A percentile compares a stretch with the other conserved stretches of the same genome.
Conservation (phyloP, 2,113 vertebrate genomes). For the Australoheros scitulus region DNA sequence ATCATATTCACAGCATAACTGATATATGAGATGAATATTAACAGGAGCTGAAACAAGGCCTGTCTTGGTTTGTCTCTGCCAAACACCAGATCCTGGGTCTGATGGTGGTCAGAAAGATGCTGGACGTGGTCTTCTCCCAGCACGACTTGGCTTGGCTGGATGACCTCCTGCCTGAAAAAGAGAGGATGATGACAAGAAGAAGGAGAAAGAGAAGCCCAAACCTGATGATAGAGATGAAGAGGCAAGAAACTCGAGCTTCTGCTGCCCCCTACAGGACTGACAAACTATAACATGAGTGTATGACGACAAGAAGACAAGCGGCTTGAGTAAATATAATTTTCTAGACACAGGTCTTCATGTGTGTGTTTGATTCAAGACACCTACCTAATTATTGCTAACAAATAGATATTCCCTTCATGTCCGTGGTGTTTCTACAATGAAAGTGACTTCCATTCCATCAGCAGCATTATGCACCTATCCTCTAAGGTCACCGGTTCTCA, state of each 20-base stretch:
- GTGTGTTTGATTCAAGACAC: too few relatives aligned
- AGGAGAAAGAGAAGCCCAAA: slow-evolving; percentile 67
- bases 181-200: slow-evolving; percentile 84
- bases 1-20: neutral
- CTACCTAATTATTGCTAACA: too few relatives aligned
- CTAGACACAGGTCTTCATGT: too few relatives aligned
- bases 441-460: too few relatives aligned
- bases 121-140: slow-evolving; percentile 94
- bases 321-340: too few relatives aligned
- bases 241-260: slow-evolving; percentile 67
- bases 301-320: neutral
- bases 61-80: neutral
- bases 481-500: too few relatives aligned
- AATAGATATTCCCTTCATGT: too few relatives aligned
- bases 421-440: too few relatives aligned
- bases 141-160: slow-evolving; percentile 96
- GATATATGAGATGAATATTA: neutral
- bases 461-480: too few relatives aligned
- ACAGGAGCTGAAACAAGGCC: neutral
- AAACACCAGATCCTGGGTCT: slow-evolving; percentile 88
- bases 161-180: slow-evolving; percentile 92
- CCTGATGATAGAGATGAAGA: slow-evolving; percentile 74
- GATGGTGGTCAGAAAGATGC: slow-evolving; percentile 89
- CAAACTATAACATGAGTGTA: neutral
- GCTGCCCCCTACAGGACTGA: slow-evolving; percentile 66